Base-by-base conservation (phyloP, 1,140 invertebrate genomes). In the Conopomorpha cramerella region DNA sequence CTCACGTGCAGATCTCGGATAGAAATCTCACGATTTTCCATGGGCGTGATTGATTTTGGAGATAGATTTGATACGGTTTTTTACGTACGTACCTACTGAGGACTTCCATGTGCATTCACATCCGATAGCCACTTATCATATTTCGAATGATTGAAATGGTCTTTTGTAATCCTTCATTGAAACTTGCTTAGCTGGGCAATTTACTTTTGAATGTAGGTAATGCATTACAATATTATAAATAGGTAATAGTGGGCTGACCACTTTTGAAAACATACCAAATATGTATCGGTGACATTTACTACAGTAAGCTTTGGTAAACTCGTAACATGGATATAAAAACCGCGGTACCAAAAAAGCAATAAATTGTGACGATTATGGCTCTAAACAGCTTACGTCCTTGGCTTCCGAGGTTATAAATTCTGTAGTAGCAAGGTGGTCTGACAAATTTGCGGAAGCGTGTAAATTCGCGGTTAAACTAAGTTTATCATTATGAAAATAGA, bases 1-100 rank as follows among this genome's bases (percentile, higher is more conserved):
- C 61, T 76, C 71, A 76, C 71, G 71, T 76, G 71, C 63, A 62
- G 65, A 67, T 65, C 60, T 43, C 56, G 54, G 63, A 71, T 67
- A 57, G 45, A 52, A 54, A 53, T 45, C 48, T 41, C 41, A 51
- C 53, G 43, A 59, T 64, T 64, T 66, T 67, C 53, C 57, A 57
- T 59, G 53, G 71, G 71, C 65, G 71, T 74, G 64, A 76, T 76
- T 52, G 71, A 72, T 74, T 68, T 65, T 55, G 40, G 53, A 70
- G 65, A 74, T 74, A 70, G 39, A 43, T 49, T 62, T 49, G 43
- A 59, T 56, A 45, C 53, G 46, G 43, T 52, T 45, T 50, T 55
- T 47, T 50, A 15, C 36, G 48, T n/a, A n/a, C n/a, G n/a, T n/a
- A n/a, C n/a, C n/a, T n/a, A n/a, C n/a, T n/a, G n/a, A n/a, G n/a